Evolutionary conservation across 2,888 invertebrate genomes (phyloP).

Genomic region (Lithophane semibrunnea): DNA sequence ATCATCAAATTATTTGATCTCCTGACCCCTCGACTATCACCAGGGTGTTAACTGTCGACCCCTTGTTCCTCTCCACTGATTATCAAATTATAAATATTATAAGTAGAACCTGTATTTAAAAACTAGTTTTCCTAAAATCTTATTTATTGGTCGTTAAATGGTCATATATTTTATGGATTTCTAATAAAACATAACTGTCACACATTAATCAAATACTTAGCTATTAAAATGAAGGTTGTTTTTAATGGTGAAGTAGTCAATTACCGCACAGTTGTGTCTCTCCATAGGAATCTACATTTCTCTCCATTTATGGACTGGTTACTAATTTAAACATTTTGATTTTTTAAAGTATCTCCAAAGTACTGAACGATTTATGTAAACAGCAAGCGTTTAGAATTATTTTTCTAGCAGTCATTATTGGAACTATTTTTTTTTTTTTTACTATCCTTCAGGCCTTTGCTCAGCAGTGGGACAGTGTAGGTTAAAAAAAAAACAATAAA

Average conservation of each 20-base stretch:
- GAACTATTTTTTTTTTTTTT: too few relatives aligned
- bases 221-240: constrained; percentile 2
- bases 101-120: constrained; percentile 24
- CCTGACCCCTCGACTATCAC: constrained; percentile 9
- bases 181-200: constrained; percentile 33
- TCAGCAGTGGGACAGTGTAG: too few relatives aligned
- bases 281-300: background rate
- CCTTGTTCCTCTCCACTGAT: constrained; percentile 24
- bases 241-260: constrained; percentile 8
- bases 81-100: constrained; percentile 4
- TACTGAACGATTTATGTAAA: too few relatives aligned
- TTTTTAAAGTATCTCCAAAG: too few relatives aligned
- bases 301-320: too few relatives aligned
- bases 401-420: too few relatives aligned
- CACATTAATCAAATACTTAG: constrained; percentile 27
- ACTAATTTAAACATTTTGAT: too few relatives aligned
- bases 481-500: too few relatives aligned
- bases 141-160: constrained; percentile 51
- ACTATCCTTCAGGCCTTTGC: too few relatives aligned
- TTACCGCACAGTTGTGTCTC: background rate
- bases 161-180: constrained; percentile 34
- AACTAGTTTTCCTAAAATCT: constrained; percentile 28
- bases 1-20: constrained; percentile 27
- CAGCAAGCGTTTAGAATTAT: too few relatives aligned
- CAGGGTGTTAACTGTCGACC: constrained; percentile 17